phyloP scores from a whole-genome alignment of 2,888 invertebrate genomes.

The Melipona beecheii region DNA sequence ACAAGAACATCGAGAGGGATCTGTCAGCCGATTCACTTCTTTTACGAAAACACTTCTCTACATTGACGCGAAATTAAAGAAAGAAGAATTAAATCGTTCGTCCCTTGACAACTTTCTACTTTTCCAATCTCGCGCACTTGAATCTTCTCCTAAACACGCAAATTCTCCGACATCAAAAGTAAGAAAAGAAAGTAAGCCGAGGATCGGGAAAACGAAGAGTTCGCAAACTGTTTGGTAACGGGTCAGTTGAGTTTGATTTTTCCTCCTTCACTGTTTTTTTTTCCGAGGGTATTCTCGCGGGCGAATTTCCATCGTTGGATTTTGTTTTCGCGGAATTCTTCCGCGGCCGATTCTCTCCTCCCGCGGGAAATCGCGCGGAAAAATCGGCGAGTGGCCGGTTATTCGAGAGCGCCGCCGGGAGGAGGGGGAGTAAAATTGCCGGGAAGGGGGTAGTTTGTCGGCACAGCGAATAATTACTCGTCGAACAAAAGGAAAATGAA shows the following conservation, averaged over 20 bases:
- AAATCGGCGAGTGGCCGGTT: constrained; percentile 49
- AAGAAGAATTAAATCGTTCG: too few species aligned
- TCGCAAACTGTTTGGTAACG: neutral
- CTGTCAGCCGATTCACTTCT: too few species aligned
- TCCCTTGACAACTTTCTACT: too few species aligned
- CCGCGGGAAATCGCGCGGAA: constrained; percentile 63
- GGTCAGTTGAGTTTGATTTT: constrained; percentile 28
- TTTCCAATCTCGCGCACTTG: too few species aligned
- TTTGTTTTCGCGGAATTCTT: constrained; percentile 57
- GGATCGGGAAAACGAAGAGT: neutral
- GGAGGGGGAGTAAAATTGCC: constrained; percentile 22
- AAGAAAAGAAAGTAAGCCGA: too few species aligned
- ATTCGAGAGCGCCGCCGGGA: constrained; percentile 39
- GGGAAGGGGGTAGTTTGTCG: constrained; percentile 17
- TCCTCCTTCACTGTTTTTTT: neutral
- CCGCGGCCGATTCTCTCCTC: constrained; percentile 6
- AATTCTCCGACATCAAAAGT: neutral
- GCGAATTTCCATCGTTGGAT: constrained; percentile 62
- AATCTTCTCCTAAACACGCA: too few species aligned
- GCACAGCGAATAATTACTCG: constrained; percentile 42
- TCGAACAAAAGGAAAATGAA: neutral
- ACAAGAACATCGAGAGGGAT: too few species aligned
- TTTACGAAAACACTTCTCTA: too few species aligned
- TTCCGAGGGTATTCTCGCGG: constrained; percentile 17
- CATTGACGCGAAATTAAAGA: too few species aligned